Evolutionary conservation across 2,797 vertebrate species (phyloP), one percentile per base, ranked within the genome.

Genomic region (Melopsittacus undulatus): DNA sequence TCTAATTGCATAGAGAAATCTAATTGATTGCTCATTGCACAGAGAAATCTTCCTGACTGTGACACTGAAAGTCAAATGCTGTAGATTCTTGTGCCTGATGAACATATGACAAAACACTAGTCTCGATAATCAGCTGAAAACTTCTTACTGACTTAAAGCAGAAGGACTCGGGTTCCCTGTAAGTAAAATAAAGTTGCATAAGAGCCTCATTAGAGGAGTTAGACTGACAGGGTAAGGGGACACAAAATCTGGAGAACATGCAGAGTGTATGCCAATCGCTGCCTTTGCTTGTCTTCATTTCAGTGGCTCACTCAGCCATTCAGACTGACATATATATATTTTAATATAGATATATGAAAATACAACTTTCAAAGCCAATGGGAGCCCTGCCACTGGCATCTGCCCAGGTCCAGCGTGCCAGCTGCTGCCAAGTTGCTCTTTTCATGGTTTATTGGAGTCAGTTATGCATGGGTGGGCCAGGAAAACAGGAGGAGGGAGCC

Each of bases 201-300:
- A 94, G 82, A 72, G 40, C 14, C 13, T 51, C 81, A 18, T 63
- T 77, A 79, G 36, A 49, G 36, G 32, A 86, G 51, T 34, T 52
- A 52, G 51, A 32, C 73, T 92, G 67, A 90, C 69, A 70, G 0
- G 61, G 51, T 22, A 68, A 92, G 34, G 5, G 51, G 51, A 82
- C 66, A 36, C 22, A 29, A 48, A 52, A 63, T 17, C 43, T 83
- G 68, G 40, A 77, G 61, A 88, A 64, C 40, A 18, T 18, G 59
- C 49, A 80, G 51, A 64, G 30, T 46, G 9, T 12, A 34, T 30
- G 52, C 61, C 22, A 23, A 5, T 36, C 43, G 40, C 67, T 95
- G 85, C 30, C 46, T 94, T 84, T 52, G 34, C 89, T 95, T 92
- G 40, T 68, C 66, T 92, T 66, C 52, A 42, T 95, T 95, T 94